A percentile compares a stretch with the other conserved stretches of the same genome.
phyloP scores from a whole-genome alignment of 2,113 vertebrate species.

The Sapayoa aenigma region DNA sequence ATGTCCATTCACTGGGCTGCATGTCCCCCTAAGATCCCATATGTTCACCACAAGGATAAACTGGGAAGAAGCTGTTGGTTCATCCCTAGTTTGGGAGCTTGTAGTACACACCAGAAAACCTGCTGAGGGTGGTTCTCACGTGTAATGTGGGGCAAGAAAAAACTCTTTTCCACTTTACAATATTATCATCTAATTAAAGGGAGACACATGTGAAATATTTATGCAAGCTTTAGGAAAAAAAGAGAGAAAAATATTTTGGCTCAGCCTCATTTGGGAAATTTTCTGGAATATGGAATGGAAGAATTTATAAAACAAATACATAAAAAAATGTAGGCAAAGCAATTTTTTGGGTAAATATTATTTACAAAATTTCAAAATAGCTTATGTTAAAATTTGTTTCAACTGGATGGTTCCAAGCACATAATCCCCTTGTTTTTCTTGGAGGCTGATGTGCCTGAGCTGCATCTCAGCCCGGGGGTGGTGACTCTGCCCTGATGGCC shows the following conservation, averaged over 20 bases:
- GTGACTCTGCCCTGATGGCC: background rate
- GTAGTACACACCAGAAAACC: background rate
- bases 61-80: background rate
- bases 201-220: conserved; percentile 78
- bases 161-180: conserved; percentile 59
- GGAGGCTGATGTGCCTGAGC: background rate
- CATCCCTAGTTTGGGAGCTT: background rate
- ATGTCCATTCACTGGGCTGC: background rate
- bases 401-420: accelerated
- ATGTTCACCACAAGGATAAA: accelerated
- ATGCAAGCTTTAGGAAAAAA: conserved; percentile 69
- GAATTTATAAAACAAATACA: conserved; percentile 63
- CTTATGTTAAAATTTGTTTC: background rate
- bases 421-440: accelerated
- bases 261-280: conserved; percentile 49
- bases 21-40: background rate
- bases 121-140: conserved; percentile 69
- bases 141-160: conserved; percentile 80
- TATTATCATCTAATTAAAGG: conserved; percentile 82
- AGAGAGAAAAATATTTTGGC: background rate
- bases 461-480: background rate
- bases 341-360: background rate
- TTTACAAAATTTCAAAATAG: background rate
- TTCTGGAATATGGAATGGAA: conserved; percentile 39
- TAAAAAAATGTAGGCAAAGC: conserved; percentile 27